phyloP scores from a whole-genome alignment of 2,113 vertebrate species.

The Pituophis catenifer region DNA sequence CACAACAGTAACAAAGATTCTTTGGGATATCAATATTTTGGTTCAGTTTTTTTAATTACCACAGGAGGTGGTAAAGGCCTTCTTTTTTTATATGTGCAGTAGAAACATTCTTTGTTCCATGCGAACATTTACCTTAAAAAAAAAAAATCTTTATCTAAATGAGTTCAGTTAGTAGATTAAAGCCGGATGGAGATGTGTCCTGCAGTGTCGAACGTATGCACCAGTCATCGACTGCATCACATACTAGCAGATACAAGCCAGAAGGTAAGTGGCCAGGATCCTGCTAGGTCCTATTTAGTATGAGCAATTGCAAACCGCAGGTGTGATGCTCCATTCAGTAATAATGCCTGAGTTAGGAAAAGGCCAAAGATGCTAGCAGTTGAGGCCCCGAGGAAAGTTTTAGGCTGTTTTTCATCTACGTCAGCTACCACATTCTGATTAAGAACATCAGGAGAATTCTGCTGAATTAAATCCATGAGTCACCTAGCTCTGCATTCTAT shows the following conservation, averaged over 20 bases:
- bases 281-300: not conserved
- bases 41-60: not conserved
- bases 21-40: not conserved
- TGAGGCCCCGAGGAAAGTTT: not conserved
- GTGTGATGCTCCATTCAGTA: not conserved
- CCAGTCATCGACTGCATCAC: not conserved
- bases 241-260: not conserved
- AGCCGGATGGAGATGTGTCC: not conserved
- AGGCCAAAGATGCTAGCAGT: not conserved
- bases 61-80: not conserved
- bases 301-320: not conserved
- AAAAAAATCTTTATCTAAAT: not conserved
- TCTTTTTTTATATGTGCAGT: not conserved
- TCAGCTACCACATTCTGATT: not conserved
- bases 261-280: conserved; percentile 9
- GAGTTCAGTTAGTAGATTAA: not conserved
- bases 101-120: not conserved
- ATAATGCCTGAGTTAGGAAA: not conserved
- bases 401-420: too few species aligned
- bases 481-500: too few species aligned
- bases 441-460: not conserved
- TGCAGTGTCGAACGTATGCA: not conserved
- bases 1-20: not conserved
- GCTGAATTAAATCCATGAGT: not conserved
- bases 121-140: not conserved